Percentiles rank a stretch among this genome's conserved stretches.
phyloP scores from a whole-genome alignment of 64 coral and sea anemone genomes.

The Pocillopora damicornis region DNA sequence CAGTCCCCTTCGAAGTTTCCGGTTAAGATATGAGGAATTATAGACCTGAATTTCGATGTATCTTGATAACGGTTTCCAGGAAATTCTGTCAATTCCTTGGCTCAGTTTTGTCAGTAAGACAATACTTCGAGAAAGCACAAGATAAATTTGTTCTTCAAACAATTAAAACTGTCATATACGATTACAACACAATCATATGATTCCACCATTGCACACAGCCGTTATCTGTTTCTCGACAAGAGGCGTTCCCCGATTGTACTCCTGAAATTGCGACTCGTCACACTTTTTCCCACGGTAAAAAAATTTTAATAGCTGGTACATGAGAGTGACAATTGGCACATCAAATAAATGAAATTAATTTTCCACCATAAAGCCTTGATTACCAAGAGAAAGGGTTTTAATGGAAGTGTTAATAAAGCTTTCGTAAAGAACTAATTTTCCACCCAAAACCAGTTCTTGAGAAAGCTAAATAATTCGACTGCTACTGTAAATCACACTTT shows the following conservation, averaged over 20 bases:
- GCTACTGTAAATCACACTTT: neutral
- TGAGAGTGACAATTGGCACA: neutral
- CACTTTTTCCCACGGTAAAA: constrained; percentile 48
- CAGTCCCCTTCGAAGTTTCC: constrained; percentile 33
- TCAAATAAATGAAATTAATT: constrained; percentile 7
- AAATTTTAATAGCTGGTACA: constrained; percentile 43
- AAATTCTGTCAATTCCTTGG: neutral
- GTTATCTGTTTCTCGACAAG: neutral
- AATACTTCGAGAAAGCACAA: neutral
- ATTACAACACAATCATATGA: neutral
- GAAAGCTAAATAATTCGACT: neutral
- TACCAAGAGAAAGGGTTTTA: neutral
- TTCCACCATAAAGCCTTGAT: neutral
- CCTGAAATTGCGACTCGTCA: neutral
- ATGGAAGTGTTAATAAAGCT: neutral
- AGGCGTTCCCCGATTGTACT: constrained; percentile 15
- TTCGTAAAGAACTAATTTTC: neutral
- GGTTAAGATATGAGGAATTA: constrained; percentile 11
- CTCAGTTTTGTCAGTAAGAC: neutral
- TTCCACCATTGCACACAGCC: neutral
- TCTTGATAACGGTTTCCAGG: neutral
- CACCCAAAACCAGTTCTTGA: neutral
- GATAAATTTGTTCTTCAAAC: neutral
- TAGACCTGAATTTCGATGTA: neutral
- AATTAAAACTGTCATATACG: constrained; percentile 4